Evolutionary conservation across 2,888 invertebrate species (phyloP).

Genomic region (Caenorhabditis sp.): DNA sequence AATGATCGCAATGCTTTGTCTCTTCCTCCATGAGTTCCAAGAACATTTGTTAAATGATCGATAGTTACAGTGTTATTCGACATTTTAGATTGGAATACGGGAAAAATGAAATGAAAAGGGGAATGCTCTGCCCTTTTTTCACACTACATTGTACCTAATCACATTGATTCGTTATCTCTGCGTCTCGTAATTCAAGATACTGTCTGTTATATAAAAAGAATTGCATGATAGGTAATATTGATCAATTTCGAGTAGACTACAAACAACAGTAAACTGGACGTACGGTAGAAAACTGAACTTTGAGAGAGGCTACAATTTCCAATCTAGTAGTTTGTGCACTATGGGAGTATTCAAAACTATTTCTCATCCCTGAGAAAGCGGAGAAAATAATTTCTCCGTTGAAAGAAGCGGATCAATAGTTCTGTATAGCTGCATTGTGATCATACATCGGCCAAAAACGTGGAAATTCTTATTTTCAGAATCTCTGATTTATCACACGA

Average conservation of each 20-base stretch:
- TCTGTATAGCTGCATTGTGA: no score
- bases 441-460: no score
- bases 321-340: no score
- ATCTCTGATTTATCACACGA: no score
- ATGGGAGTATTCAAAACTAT: no score
- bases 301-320: no score
- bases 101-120: neutral
- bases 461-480: no score
- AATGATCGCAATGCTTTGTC: slow-evolving; percentile 56
- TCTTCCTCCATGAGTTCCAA: slow-evolving; percentile 51
- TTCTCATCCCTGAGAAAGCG: no score
- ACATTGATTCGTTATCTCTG: slow-evolving; percentile 5
- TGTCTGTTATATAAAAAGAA: neutral
- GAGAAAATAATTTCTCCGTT: no score
- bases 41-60: slow-evolving; percentile 41
- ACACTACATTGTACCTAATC: neutral
- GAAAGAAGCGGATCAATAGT: no score
- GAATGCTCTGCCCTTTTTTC: neutral
- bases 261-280: neutral
- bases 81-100: neutral
- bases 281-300: no score
- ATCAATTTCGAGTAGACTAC: neutral
- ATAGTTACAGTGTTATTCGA: slow-evolving; percentile 11
- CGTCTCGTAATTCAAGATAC: neutral
- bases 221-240: neutral